A percentile compares a stretch with the other conserved stretches of the same genome.
These are phyloP conservation scores for Adineta ricciae DNA, from an alignment of 2,888 invertebrate species.

Conservation along the genomic window DNA sequence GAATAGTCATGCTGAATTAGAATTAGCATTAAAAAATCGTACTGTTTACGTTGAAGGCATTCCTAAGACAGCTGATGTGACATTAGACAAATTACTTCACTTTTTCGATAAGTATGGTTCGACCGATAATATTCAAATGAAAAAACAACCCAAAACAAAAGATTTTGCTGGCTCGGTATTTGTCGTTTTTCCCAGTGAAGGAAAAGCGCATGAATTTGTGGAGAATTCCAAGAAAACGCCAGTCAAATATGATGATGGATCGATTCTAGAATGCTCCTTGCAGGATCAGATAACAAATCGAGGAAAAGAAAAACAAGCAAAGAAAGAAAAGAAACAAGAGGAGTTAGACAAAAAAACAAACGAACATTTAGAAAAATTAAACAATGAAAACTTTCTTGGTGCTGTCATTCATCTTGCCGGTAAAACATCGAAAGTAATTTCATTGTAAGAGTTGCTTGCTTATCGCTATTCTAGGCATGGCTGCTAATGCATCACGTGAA, in stretches of 20 bases:
- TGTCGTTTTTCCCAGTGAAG: constrained; percentile 50
- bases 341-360: constrained; percentile 35
- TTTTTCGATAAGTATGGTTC: background rate
- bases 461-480: background rate
- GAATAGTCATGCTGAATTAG: constrained; percentile 69
- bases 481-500: constrained; percentile 59
- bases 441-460: too few relatives aligned
- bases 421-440: too few relatives aligned
- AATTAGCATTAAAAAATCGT: constrained; percentile 64
- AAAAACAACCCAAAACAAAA: background rate
- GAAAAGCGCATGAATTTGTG: constrained; percentile 44
- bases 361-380: constrained; percentile 26
- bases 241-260: background rate
- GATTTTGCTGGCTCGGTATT: background rate
- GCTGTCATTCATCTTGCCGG: constrained; percentile 27
- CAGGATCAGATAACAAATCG: background rate
- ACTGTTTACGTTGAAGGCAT: constrained; percentile 64
- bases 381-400: constrained; percentile 23
- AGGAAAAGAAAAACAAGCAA: constrained; percentile 18
- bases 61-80: background rate
- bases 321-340: constrained; percentile 34
- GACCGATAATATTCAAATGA: background rate
- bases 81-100: background rate
- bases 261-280: constrained; percentile 7
- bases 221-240: background rate